A percentile compares a stretch with the other conserved stretches of the same genome.
These are phyloP conservation scores for Parnassius apollo DNA, from an alignment of 2,888 invertebrate species.

Conservation along the genomic window DNA sequence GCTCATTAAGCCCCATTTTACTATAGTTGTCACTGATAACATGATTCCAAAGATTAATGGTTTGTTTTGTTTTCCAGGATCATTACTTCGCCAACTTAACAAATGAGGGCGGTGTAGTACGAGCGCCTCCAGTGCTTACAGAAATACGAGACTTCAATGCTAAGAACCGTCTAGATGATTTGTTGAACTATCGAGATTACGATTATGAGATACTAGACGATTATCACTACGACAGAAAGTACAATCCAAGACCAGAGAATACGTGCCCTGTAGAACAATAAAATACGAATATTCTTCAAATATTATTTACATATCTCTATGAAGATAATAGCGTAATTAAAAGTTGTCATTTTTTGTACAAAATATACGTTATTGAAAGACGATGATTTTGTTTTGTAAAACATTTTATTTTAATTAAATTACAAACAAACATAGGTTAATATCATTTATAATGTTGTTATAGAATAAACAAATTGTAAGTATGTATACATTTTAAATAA, in stretches of 20 bases:
- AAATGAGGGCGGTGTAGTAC: conserved; percentile 54
- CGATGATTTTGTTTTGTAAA: no score
- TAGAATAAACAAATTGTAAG: no score
- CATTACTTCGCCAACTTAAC: conserved; percentile 64
- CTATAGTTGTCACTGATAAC: no score
- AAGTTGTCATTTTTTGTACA: no score
- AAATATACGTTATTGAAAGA: no score
- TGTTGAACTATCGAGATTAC: conserved; percentile 67
- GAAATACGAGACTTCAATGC: conserved; percentile 65
- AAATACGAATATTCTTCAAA: background rate
- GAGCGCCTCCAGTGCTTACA: conserved; percentile 56
- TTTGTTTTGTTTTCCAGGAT: conserved; percentile 44
- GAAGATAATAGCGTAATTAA: no score
- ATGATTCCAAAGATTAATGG: background rate
- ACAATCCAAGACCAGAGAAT: conserved; percentile 36
- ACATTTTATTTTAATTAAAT: no score
- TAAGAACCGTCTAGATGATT: conserved; percentile 60
- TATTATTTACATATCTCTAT: no score
- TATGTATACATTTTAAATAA: no score
- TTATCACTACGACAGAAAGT: conserved; percentile 51
- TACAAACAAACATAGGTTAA: no score
- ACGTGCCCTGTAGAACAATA: conserved; percentile 15
- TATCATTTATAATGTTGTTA: no score
- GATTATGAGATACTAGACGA: conserved; percentile 59
- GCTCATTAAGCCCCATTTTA: no score